Conservation (phyloP, 2,888 invertebrate genomes). For the Amphipyra berbera region DNA sequence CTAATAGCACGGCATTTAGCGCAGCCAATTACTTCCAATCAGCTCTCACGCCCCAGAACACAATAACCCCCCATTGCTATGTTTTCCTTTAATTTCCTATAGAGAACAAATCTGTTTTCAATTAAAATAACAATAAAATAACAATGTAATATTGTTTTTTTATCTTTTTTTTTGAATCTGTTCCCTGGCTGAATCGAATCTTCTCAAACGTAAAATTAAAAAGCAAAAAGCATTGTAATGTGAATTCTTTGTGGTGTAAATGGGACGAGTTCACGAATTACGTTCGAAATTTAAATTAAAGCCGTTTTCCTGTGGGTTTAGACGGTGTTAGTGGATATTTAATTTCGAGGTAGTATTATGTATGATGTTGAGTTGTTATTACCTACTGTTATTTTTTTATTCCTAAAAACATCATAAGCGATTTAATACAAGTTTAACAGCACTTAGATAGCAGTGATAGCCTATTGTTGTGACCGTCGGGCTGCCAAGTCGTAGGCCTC, state of each 20-base stretch:
- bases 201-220: constrained; percentile 69
- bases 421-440: too few species aligned
- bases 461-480: too few species aligned
- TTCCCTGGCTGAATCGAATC: constrained; percentile 57
- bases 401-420: too few species aligned
- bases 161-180: constrained; percentile 60
- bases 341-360: too few species aligned
- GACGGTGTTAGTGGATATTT: constrained; percentile 23
- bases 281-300: constrained; percentile 69
- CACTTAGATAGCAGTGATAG: too few species aligned
- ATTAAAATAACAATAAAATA: constrained; percentile 43
- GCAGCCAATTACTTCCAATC: constrained; percentile 24
- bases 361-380: background rate
- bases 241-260: constrained; percentile 74
- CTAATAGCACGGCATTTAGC: constrained; percentile 23
- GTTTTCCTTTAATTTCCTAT: constrained; percentile 4
- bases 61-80: constrained; percentile 10
- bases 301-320: constrained; percentile 34
- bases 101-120: constrained; percentile 22
- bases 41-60: constrained; percentile 1
- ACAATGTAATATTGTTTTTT: constrained; percentile 57
- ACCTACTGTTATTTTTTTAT: constrained; percentile 17
- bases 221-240: constrained; percentile 66
- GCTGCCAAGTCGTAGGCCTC: too few species aligned
- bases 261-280: constrained; percentile 65